Evolutionary conservation across 2,113 vertebrate genomes (phyloP).

Genomic region (Poeciliopsis prolifica): DNA sequence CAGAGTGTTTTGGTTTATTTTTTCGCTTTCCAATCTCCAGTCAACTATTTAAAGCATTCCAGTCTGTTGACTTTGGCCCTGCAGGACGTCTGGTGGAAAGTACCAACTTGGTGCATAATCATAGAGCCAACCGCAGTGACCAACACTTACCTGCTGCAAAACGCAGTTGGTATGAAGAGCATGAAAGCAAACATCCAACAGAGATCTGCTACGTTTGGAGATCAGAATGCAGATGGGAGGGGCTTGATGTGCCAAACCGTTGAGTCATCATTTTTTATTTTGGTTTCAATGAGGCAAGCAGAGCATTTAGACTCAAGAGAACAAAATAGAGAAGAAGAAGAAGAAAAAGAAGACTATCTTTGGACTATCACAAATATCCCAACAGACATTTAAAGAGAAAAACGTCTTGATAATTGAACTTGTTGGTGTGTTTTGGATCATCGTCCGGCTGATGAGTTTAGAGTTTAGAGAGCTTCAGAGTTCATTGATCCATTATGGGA

Average conservation of each 20-base stretch:
- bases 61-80: conserved; percentile 58
- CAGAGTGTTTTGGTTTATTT: neutral
- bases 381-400: neutral
- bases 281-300: too few species aligned
- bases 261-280: too few species aligned
- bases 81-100: conserved; percentile 34
- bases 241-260: neutral
- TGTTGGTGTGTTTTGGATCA: neutral
- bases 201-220: neutral
- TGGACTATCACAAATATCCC: too few species aligned
- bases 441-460: neutral
- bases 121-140: conserved; percentile 6
- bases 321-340: neutral
- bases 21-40: conserved; percentile 14
- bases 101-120: conserved; percentile 27
- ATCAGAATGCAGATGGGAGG: neutral
- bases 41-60: conserved; percentile 19
- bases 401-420: neutral
- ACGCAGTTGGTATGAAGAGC: neutral
- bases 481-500: too few species aligned
- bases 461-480: too few species aligned
- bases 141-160: conserved; percentile 2
- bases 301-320: neutral
- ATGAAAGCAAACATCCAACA: conserved; percentile 1
- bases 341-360: neutral